phyloP scores from a whole-genome alignment of 2,888 invertebrate species.

The Lathronympha strigana region DNA sequence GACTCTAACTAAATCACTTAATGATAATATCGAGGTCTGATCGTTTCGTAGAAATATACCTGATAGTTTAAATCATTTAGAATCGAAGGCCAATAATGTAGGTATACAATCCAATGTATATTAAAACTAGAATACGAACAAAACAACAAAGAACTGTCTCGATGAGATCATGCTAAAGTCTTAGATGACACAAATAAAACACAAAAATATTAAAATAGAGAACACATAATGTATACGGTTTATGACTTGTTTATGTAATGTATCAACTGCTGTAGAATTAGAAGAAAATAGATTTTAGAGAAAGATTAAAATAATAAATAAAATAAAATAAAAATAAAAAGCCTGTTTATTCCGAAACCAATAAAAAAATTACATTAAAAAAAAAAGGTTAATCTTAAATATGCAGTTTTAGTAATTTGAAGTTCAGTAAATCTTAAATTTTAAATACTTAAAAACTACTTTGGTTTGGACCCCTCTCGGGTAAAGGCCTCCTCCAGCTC shows the following conservation, averaged over 20 bases:
- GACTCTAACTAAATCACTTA: too few relatives aligned
- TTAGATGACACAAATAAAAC: background rate
- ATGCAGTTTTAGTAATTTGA: too few relatives aligned
- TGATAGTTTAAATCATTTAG: background rate
- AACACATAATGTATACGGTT: background rate
- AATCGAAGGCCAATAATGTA: slow-evolving; percentile 4
- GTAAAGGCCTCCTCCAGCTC: too few relatives aligned
- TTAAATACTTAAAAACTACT: too few relatives aligned
- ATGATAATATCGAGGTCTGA: background rate
- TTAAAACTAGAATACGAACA: background rate
- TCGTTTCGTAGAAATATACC: background rate
- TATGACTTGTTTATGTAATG: background rate
- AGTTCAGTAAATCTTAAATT: too few relatives aligned
- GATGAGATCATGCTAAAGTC: background rate
- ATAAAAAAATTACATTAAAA: too few relatives aligned
- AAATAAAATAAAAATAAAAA: too few relatives aligned
- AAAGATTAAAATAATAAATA: too few relatives aligned
- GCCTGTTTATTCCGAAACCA: too few relatives aligned
- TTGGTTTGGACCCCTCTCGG: too few relatives aligned
- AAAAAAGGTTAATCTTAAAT: too few relatives aligned
- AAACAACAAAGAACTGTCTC: background rate
- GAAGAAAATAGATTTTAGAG: background rate
- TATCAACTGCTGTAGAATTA: background rate
- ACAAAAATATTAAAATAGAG: background rate
- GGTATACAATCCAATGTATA: too few relatives aligned